Conservation (phyloP, 1,140 invertebrate species). For the Micrasema longulum region DNA sequence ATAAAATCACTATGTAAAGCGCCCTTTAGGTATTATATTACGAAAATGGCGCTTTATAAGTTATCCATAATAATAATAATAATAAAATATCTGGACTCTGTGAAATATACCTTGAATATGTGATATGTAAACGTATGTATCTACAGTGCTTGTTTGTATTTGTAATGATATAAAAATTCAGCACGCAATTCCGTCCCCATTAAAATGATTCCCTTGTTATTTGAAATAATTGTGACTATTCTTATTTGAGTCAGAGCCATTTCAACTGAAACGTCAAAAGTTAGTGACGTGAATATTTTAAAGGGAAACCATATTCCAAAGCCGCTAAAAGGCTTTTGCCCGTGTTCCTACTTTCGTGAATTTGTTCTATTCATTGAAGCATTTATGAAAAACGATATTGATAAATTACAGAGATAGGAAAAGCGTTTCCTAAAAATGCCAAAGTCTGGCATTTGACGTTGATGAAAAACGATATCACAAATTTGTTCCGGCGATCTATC, state of each 20-base stretch:
- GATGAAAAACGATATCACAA: slow-evolving; percentile 46
- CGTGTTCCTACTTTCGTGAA: slow-evolving; percentile 20
- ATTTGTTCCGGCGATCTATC: slow-evolving; percentile 43
- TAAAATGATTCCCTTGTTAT: too few species aligned
- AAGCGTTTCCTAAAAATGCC: slow-evolving; percentile 47
- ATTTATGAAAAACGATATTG: slow-evolving; percentile 48
- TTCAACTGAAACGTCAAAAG: slow-evolving; percentile 8
- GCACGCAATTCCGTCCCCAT: too few species aligned
- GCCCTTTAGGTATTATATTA: too few species aligned
- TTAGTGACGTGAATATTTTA: slow-evolving; percentile 16
- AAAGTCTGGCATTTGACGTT: slow-evolving; percentile 46
- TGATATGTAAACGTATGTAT: too few species aligned
- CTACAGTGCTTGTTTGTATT: too few species aligned
- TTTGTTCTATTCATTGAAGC: slow-evolving; percentile 28
- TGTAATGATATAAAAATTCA: not conserved
- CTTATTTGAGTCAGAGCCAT: too few species aligned
- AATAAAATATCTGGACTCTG: too few species aligned
- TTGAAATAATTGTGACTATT: too few species aligned
- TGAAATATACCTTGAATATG: too few species aligned
- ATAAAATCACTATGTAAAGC: too few species aligned
- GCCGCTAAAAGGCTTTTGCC: slow-evolving; percentile 12
- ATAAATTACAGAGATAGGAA: slow-evolving; percentile 46
- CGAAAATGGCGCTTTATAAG: too few species aligned
- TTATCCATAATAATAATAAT: too few species aligned
- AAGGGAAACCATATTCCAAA: not conserved